These are phyloP conservation scores for Odontomyia ornata DNA, from an alignment of 2,888 invertebrate genomes.

Conservation along the genomic window DNA sequence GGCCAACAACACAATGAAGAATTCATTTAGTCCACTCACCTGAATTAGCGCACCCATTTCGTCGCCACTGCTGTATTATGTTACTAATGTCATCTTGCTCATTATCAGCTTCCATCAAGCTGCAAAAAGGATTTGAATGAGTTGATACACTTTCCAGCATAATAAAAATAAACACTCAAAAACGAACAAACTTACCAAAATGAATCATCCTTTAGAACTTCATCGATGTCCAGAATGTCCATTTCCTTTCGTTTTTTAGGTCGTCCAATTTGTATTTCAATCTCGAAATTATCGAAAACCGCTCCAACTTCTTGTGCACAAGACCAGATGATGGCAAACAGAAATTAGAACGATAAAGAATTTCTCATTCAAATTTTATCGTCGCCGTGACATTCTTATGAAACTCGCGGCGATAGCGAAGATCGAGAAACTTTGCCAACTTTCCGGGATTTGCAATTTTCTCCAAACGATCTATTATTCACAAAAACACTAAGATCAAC, in stretches of 20 bases:
- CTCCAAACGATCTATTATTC: too few relatives aligned
- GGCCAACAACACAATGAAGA: neutral
- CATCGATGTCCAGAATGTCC: constrained; percentile 64
- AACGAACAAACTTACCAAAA: constrained; percentile 60
- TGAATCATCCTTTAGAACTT: constrained; percentile 63
- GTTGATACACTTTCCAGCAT: neutral
- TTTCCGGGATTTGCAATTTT: too few relatives aligned
- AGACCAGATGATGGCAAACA: neutral
- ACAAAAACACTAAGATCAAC: neutral
- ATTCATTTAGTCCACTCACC: constrained; percentile 22
- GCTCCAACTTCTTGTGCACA: neutral
- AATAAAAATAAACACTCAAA: neutral
- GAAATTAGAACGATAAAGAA: too few relatives aligned
- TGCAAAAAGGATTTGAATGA: constrained; percentile 47
- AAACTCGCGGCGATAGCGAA: too few relatives aligned
- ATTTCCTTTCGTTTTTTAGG: constrained; percentile 51
- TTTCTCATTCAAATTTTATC: too few relatives aligned
- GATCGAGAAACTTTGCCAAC: too few relatives aligned
- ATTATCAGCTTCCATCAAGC: constrained; percentile 62
- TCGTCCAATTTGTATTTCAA: neutral
- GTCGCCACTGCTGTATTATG: constrained; percentile 62
- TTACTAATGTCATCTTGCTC: constrained; percentile 62
- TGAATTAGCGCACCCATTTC: constrained; percentile 3
- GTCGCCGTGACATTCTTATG: too few relatives aligned
- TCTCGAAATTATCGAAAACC: neutral